Evolutionary conservation across 1,140 invertebrate genomes (phyloP).

Genomic region (Anagrus nilaparvatae): DNA sequence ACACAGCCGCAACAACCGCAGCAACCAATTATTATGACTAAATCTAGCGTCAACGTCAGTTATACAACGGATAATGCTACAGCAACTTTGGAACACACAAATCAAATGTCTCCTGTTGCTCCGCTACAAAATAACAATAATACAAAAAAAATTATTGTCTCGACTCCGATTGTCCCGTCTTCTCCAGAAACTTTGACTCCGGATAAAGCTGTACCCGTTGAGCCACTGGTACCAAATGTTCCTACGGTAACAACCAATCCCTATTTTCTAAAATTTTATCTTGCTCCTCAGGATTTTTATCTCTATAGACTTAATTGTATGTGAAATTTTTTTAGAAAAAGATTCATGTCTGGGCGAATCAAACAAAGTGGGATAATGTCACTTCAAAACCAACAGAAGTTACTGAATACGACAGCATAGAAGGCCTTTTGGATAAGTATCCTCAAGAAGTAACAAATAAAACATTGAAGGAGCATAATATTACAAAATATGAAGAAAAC

Average conservation of each 20-base stretch:
- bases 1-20: constrained; percentile 4
- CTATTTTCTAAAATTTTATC: too few relatives aligned
- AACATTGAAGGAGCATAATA: constrained; percentile 40
- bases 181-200: neutral
- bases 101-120: neutral
- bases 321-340: neutral
- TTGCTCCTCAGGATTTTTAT: too few relatives aligned
- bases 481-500: constrained; percentile 48
- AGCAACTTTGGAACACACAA: neutral
- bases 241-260: too few relatives aligned
- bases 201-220: neutral
- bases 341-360: constrained; percentile 21
- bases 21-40: constrained; percentile 5
- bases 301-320: too few relatives aligned
- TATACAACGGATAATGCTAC: constrained; percentile 14
- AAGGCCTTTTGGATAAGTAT: constrained; percentile 28
- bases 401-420: neutral
- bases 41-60: constrained; percentile 11
- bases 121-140: neutral
- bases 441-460: constrained; percentile 33
- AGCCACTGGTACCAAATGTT: too few relatives aligned
- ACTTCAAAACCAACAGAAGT: constrained; percentile 7
- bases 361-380: constrained; percentile 21
- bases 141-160: constrained; percentile 9
- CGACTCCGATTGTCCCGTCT: constrained; percentile 15